Conservation (phyloP, 2,113 vertebrate genomes). For the Hippopotamus amphibius region DNA sequence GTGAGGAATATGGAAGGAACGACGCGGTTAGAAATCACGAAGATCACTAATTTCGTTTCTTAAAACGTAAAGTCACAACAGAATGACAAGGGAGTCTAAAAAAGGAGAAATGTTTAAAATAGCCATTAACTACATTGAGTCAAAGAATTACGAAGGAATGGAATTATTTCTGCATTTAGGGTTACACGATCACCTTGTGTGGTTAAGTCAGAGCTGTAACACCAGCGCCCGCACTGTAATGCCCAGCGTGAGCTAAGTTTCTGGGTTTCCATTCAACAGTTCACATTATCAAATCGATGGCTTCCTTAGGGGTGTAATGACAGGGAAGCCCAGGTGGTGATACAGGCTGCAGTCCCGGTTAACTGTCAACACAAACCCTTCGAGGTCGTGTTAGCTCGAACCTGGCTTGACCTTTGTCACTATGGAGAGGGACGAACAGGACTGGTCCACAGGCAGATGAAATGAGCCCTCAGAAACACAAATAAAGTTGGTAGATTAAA, state of each 20-base stretch:
- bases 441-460: background rate
- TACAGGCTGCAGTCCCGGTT: background rate
- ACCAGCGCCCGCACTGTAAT: background rate
- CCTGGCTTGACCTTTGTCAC: background rate
- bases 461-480: background rate
- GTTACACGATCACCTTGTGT: background rate
- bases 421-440: background rate
- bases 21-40: background rate
- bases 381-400: background rate
- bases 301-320: background rate
- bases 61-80: background rate
- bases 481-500: background rate
- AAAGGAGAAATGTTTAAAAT: background rate
- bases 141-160: background rate
- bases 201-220: background rate
- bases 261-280: background rate
- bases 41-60: background rate
- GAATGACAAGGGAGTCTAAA: background rate
- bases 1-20: background rate
- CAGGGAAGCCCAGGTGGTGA: background rate
- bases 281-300: background rate
- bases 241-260: background rate
- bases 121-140: background rate
- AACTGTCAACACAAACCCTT: background rate
- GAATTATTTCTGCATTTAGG: background rate